Percentiles rank a stretch among this genome's conserved stretches.
Evolutionary conservation across 2,797 vertebrate genomes (phyloP).

Genomic region (Labroides dimidiatus): DNA sequence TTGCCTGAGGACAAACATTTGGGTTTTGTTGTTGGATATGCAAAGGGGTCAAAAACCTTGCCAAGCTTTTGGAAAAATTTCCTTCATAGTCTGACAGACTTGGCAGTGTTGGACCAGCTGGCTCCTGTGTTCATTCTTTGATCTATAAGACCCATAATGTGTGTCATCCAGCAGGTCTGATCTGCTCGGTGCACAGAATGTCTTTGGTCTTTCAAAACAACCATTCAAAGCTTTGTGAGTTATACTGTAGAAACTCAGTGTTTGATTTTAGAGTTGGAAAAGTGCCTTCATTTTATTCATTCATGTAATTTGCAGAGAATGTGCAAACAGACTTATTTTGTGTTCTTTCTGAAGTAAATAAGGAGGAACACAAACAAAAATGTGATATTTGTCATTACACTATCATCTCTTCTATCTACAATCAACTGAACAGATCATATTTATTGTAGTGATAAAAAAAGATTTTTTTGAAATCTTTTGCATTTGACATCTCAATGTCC

Average conservation of each 20-base stretch:
- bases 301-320: no score
- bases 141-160: conserved; percentile 10
- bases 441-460: no score
- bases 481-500: no score
- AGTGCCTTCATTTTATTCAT: background rate
- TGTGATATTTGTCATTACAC: no score
- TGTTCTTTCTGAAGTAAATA: no score
- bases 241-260: background rate
- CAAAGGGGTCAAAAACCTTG: conserved; percentile 16
- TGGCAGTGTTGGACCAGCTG: conserved; percentile 1
- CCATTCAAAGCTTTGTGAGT: background rate
- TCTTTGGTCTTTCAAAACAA: background rate
- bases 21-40: conserved; percentile 10
- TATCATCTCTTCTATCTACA: no score
- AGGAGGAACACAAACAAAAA: no score
- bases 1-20: conserved; percentile 16
- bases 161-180: background rate
- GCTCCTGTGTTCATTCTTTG: background rate
- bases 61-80: conserved; percentile 7
- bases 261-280: no score
- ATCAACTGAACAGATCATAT: no score
- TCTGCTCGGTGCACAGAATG: background rate
- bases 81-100: conserved; percentile 2
- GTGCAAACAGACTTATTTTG: no score
- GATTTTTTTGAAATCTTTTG: no score